Base-by-base conservation (phyloP, 64 coral and sea anemone genomes). In the Montipora efflorescens region DNA sequence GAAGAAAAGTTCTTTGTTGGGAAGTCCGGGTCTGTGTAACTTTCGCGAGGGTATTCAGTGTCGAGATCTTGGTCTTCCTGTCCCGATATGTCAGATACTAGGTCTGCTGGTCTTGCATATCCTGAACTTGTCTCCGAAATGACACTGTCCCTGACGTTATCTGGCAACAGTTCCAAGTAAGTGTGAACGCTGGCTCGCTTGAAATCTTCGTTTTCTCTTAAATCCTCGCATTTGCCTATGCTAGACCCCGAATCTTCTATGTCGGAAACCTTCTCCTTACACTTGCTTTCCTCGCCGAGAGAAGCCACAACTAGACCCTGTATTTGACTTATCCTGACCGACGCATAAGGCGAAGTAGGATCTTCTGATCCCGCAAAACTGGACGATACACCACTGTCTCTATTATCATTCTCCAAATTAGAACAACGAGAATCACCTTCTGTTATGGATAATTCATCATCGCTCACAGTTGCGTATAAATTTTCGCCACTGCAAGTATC, bases 281-380 rank as follows among this genome's bases (percentile, higher is more conserved):
- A 90, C 25, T 85, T 61, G 44, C 67, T 81, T 48, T 90, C 71
- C 15, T 78, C 80, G 23, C 78, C 88, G 22, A n/a, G 21, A 13
- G 80, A 79, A 1, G 76, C 43, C 9, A 71, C 36, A 36, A 25
- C 87, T 19, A 93, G 49, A 73, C 96, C 96, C 20, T 93, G 90
- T 59, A 98, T 98, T 71, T 98, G 96, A 89, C 96, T 98, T 80
- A 98, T 98, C 45, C 96, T 84, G 46, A 98, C 96, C 18, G 89
- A 94, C 20, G 96, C 96, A 76, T 98, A 98, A 8, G 96, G 96
- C 5, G 93, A 95, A 14, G 93, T 72, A 53, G 78, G 28, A 13
- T 84, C 85, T 50, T 74, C 78, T 15, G 92, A 57, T 4, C 89
- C 94, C 4, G 68, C 22, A 49, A 79, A 78, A 47, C 83, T 88